phyloP scores from a whole-genome alignment of 1,140 invertebrate genomes.

The Platyscapa corneri region DNA sequence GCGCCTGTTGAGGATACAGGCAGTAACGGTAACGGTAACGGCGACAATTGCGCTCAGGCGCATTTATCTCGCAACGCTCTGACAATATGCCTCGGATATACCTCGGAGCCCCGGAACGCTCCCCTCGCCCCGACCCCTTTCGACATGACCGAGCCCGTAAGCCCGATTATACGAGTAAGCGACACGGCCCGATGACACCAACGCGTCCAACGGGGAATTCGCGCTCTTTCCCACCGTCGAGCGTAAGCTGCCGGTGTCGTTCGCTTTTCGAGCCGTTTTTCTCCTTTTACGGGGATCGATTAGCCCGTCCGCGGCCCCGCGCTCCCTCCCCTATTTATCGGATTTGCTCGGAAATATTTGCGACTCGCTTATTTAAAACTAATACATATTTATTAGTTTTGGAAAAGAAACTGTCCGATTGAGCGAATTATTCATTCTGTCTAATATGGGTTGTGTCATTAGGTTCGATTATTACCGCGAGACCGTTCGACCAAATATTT shows the following conservation, averaged over 20 bases:
- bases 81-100: slow-evolving; percentile 18
- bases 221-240: not conserved
- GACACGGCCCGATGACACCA: not conserved
- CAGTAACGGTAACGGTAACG: too few relatives aligned
- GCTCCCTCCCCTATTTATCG: not conserved
- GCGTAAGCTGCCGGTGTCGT: not conserved
- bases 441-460: not conserved
- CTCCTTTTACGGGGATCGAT: not conserved
- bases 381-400: not conserved
- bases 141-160: slow-evolving; percentile 4
- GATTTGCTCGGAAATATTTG: not conserved
- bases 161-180: slow-evolving; percentile 26
- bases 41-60: slow-evolving; percentile 30
- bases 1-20: not conserved
- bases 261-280: not conserved
- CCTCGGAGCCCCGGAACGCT: not conserved
- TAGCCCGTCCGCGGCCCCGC: not conserved
- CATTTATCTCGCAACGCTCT: slow-evolving; percentile 30
- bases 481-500: not conserved
- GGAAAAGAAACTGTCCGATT: too few relatives aligned
- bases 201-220: not conserved
- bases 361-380: not conserved
- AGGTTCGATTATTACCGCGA: not conserved
- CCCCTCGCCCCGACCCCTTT: not conserved
- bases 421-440: not conserved